Conservation (phyloP, 2,797 vertebrate species). For the Onychomys torridus region DNA sequence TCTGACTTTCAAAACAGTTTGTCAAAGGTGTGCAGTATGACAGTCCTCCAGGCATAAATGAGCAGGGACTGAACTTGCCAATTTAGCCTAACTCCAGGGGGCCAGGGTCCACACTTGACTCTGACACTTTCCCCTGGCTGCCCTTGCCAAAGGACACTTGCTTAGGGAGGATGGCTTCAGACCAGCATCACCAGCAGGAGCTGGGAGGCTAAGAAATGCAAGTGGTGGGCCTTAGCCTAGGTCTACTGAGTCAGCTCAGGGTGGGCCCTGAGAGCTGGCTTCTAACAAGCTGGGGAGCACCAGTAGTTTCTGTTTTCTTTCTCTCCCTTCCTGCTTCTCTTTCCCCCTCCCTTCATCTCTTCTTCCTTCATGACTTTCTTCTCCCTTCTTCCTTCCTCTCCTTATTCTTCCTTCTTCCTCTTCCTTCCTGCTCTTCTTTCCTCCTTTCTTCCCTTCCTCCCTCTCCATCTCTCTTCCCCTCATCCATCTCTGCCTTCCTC, state of each 20-base stretch:
- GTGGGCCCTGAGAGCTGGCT: neutral
- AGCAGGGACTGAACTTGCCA: neutral
- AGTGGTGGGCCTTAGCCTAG: neutral
- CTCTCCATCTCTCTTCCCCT: neutral
- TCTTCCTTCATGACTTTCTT: too few species aligned
- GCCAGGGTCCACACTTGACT: neutral
- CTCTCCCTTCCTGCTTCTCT: neutral
- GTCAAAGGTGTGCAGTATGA: neutral
- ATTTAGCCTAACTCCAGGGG: neutral
- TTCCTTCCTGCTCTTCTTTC: neutral
- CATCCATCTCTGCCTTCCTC: neutral
- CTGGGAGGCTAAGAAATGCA: neutral
- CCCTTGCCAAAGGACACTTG: neutral
- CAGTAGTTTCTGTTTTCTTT: neutral
- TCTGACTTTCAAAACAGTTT: constrained; percentile 16
- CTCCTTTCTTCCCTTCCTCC: neutral
- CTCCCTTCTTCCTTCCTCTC: neutral
- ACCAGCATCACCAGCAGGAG: neutral
- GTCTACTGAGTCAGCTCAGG: neutral
- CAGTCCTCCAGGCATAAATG: neutral
- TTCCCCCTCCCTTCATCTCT: too few species aligned
- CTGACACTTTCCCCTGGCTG: neutral
- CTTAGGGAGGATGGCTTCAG: neutral
- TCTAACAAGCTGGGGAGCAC: neutral
- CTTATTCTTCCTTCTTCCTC: neutral